A percentile compares a stretch with the other conserved stretches of the same genome.
Evolutionary conservation across 2,113 vertebrate genomes (phyloP).

Genomic region (Anser brachyrhynchus): DNA sequence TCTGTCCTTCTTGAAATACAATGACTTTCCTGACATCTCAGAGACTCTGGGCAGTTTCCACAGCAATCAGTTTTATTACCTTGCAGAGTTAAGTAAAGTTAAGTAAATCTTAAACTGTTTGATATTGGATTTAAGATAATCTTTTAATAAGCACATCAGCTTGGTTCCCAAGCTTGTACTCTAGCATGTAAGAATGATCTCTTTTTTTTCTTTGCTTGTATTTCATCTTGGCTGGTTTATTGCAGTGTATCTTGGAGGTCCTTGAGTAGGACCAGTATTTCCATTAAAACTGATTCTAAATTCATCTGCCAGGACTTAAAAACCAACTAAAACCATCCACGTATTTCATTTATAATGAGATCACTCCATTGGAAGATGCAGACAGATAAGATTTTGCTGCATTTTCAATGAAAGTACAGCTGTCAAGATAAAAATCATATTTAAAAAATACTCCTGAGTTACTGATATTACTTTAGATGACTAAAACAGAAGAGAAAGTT

Average conservation of each 20-base stretch:
- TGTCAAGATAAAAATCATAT: constrained; percentile 45
- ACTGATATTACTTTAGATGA: constrained; percentile 31
- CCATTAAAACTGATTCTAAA: constrained; percentile 46
- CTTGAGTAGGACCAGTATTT: constrained; percentile 27
- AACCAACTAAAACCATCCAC: constrained; percentile 11
- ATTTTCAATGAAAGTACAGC: constrained; percentile 40
- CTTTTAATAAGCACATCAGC: neutral
- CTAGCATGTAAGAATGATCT: neutral
- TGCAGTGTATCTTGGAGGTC: neutral
- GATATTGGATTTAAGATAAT: constrained; percentile 25
- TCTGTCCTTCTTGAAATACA: neutral
- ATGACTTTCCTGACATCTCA: neutral
- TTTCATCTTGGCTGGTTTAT: constrained; percentile 44
- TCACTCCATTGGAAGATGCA: neutral
- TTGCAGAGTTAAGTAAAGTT: neutral
- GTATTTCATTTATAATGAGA: constrained; percentile 51
- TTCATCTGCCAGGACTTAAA: constrained; percentile 38
- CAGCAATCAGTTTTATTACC: neutral
- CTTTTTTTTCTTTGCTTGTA: neutral
- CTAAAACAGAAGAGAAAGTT: constrained; percentile 50
- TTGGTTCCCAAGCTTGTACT: constrained; percentile 9
- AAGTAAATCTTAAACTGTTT: constrained; percentile 6
- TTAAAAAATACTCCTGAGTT: constrained; percentile 17
- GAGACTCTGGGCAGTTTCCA: neutral
- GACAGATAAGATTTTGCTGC: constrained; percentile 18